Conservation (phyloP, 2,797 vertebrate genomes). For the Melanotaenia maccullochi region DNA sequence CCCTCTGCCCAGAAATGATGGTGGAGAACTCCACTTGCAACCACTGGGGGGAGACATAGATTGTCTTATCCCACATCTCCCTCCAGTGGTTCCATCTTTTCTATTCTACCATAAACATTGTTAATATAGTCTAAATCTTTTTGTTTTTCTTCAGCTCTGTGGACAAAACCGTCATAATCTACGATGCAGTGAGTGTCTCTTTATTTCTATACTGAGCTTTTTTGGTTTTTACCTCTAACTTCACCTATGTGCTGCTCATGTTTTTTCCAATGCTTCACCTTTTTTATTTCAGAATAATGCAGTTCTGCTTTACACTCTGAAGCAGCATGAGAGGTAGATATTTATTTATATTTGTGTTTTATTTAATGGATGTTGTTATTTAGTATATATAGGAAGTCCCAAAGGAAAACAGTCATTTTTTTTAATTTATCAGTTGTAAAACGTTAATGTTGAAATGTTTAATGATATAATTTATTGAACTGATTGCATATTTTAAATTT, state of each 20-base stretch:
- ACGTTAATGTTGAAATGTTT: no score
- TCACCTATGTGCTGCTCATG: not conserved
- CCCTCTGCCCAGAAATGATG: no score
- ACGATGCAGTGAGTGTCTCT: constrained; percentile 80
- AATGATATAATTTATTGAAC: no score
- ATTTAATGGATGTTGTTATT: not conserved
- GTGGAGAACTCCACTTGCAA: constrained; percentile 10
- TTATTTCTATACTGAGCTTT: not conserved
- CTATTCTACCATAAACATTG: not conserved
- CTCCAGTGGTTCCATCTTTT: no score
- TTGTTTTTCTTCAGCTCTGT: constrained; percentile 74
- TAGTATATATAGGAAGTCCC: not conserved
- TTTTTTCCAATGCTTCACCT: constrained; percentile 17
- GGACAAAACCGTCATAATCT: constrained; percentile 83
- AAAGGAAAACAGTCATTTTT: not conserved
- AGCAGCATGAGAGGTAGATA: constrained; percentile 89
- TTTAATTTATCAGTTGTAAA: no score
- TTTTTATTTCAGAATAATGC: constrained; percentile 82
- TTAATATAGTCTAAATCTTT: constrained; percentile 3
- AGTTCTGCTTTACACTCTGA: constrained; percentile 87
- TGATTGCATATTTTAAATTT: no score
- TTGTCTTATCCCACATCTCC: constrained; percentile 20
- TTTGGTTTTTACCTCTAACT: not conserved
- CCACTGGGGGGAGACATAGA: constrained; percentile 71
- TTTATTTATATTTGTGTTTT: not conserved